phyloP scores from a whole-genome alignment of 2,113 vertebrate genomes.

The Syngnathus floridae region DNA sequence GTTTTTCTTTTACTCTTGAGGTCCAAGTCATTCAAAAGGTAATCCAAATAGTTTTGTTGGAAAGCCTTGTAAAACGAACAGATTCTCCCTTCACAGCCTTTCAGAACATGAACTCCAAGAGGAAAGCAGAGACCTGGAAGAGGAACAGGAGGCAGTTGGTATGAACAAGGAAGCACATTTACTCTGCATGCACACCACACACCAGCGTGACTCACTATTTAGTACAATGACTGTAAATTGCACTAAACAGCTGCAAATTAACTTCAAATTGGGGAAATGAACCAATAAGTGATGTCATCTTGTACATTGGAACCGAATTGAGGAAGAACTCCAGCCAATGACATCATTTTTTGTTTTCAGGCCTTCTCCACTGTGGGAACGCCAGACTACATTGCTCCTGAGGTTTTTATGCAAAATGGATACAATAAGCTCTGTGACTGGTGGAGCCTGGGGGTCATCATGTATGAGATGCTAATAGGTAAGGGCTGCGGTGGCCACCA shows the following conservation, averaged over 20 bases:
- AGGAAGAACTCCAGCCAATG: background rate
- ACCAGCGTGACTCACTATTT: background rate
- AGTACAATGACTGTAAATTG: background rate
- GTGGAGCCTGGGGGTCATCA: slow-evolving; percentile 97
- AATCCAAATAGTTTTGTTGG: background rate
- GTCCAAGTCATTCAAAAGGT: background rate
- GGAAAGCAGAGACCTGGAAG: slow-evolving; percentile 99
- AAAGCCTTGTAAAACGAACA: background rate
- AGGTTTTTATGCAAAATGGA: slow-evolving; percentile 95
- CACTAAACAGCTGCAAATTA: background rate
- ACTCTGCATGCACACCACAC: background rate
- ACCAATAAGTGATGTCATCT: too few relatives aligned
- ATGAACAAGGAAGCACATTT: background rate
- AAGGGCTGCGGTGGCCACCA: background rate
- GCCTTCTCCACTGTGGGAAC: slow-evolving; percentile 96
- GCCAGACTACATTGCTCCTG: slow-evolving; percentile 95
- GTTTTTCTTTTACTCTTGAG: background rate
- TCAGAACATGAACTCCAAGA: slow-evolving; percentile 99
- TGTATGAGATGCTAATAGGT: slow-evolving; percentile 98
- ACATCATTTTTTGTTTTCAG: slow-evolving; percentile 46
- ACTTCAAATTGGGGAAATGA: background rate
- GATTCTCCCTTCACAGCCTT: slow-evolving; percentile 68
- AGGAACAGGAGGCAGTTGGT: slow-evolving; percentile 91
- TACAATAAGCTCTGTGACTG: slow-evolving; percentile 98
- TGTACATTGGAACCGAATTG: background rate